phyloP scores from a whole-genome alignment of 1,140 invertebrate genomes.

The Pachypsylla venusta region DNA sequence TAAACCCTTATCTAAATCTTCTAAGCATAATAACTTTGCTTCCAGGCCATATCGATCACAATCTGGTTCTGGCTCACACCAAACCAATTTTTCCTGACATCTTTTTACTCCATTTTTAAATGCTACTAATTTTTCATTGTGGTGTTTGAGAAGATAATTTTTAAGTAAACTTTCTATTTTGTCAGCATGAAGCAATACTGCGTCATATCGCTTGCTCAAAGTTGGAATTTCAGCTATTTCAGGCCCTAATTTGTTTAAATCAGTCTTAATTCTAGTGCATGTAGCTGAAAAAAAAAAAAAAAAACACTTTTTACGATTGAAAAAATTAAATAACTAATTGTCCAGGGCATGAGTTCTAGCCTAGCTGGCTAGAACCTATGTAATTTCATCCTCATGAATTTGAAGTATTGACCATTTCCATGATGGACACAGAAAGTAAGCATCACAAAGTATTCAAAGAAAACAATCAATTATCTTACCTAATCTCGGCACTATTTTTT shows the following conservation, averaged over 20 bases:
- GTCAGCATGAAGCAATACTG: slow-evolving; percentile 50
- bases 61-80: slow-evolving; percentile 74
- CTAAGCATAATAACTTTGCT: slow-evolving; percentile 68
- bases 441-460: no score
- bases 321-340: no score
- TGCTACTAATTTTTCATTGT: slow-evolving; percentile 66
- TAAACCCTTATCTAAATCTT: slow-evolving; percentile 56
- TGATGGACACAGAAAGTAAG: no score
- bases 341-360: no score
- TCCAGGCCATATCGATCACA: slow-evolving; percentile 86
- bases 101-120: slow-evolving; percentile 61
- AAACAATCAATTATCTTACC: slow-evolving; percentile 7
- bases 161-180: slow-evolving; percentile 68
- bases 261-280: slow-evolving; percentile 26
- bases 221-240: slow-evolving; percentile 42
- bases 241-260: slow-evolving; percentile 41
- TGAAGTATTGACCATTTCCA: no score
- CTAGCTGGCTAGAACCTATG: no score
- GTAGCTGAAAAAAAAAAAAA: slow-evolving; percentile 4
- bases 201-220: slow-evolving; percentile 59
- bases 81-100: slow-evolving; percentile 75
- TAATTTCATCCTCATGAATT: no score
- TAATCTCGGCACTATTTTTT: slow-evolving; percentile 64
- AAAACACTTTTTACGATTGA: no score
- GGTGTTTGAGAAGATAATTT: slow-evolving; percentile 71